Evolutionary conservation across 2,888 invertebrate species (phyloP).

Genomic region (Acleris emargana): DNA sequence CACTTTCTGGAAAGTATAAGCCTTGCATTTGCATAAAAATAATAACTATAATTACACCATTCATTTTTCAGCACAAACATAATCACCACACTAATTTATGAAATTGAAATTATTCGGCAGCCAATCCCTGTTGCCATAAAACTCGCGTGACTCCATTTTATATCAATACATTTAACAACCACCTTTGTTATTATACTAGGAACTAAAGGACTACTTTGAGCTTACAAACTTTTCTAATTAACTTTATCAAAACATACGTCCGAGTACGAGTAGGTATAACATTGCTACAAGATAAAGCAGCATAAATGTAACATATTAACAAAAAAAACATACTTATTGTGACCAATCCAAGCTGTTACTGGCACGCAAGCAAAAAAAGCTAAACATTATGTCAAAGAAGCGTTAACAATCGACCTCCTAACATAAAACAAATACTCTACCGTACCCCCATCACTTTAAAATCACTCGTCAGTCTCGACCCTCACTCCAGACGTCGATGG

Average conservation of each 20-base stretch:
- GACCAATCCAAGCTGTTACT: neutral
- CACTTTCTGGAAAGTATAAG: slow-evolving; percentile 8
- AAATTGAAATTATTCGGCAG: slow-evolving; percentile 40
- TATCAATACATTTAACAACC: slow-evolving; percentile 47
- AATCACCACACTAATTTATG: slow-evolving; percentile 37
- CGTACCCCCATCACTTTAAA: slow-evolving; percentile 26
- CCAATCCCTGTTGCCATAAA: slow-evolving; percentile 49
- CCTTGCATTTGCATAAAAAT: slow-evolving; percentile 31
- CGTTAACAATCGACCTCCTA: neutral
- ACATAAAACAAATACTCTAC: slow-evolving; percentile 16
- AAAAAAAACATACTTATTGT: too few species aligned
- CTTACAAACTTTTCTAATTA: neutral
- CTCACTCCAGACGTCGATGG: slow-evolving; percentile 31
- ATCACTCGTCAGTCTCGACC: slow-evolving; percentile 25
- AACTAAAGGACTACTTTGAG: slow-evolving; percentile 26
- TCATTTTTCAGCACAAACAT: slow-evolving; percentile 31
- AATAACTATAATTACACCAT: slow-evolving; percentile 29
- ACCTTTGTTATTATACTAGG: slow-evolving; percentile 52
- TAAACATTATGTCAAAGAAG: neutral
- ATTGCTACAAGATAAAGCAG: too few species aligned
- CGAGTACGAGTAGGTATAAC: too few species aligned
- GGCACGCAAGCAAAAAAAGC: neutral
- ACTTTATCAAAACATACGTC: neutral
- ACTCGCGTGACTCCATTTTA: slow-evolving; percentile 56
- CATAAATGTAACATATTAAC: too few species aligned